Conservation (phyloP, 2,113 vertebrate genomes). For the Proteles cristata region DNA sequence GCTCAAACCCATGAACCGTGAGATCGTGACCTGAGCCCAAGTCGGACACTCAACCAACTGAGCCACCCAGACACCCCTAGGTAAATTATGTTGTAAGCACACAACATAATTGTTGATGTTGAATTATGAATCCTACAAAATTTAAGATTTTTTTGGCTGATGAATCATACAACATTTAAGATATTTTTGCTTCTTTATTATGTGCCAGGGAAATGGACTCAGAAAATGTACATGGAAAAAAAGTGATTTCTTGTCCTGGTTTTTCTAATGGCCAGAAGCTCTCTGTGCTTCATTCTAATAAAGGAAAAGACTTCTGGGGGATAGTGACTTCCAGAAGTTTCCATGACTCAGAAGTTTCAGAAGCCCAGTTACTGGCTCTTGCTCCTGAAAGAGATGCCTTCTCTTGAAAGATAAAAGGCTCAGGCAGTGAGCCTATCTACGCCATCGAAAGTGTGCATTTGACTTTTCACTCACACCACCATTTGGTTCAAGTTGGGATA, state of each 20-base stretch:
- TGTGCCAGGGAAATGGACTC: not conserved
- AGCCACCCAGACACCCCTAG: not conserved
- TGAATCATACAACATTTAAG: not conserved
- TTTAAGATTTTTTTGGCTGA: not conserved
- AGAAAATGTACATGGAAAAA: not conserved
- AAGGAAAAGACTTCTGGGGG: not conserved
- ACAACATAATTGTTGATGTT: not conserved
- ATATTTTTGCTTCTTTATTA: not conserved
- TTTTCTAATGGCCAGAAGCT: not conserved
- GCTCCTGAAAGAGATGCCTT: not conserved
- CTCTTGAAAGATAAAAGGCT: not conserved
- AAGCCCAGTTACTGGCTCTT: not conserved
- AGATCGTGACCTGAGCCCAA: too few relatives aligned
- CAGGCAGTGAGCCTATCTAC: not conserved
- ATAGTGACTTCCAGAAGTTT: not conserved
- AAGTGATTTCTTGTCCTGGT: constrained; percentile 20
- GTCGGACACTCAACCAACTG: too few relatives aligned
- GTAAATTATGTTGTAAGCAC: not conserved
- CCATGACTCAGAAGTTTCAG: not conserved
- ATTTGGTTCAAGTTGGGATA: not conserved
- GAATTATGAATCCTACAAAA: not conserved
- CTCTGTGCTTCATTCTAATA: not conserved
- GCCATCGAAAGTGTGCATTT: not conserved
- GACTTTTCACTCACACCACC: not conserved
- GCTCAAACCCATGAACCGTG: too few relatives aligned